These are phyloP conservation scores for Lasiommata megera DNA, from an alignment of 2,888 invertebrate species.

Conservation along the genomic window DNA sequence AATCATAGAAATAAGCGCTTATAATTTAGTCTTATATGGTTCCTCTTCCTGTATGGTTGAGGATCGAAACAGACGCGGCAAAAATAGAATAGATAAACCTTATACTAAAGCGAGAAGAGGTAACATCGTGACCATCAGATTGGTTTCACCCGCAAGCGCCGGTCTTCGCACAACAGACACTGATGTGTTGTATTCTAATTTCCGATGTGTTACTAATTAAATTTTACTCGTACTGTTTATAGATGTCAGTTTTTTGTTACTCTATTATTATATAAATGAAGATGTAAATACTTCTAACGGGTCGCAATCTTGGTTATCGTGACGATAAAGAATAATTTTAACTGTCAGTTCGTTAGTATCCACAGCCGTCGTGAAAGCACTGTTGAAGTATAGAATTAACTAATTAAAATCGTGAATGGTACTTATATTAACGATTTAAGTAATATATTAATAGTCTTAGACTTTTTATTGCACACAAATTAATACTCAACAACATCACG, in stretches of 20 bases:
- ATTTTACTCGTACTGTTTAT: background rate
- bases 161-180: background rate
- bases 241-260: background rate
- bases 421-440: too few relatives aligned
- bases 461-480: too few relatives aligned
- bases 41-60: too few relatives aligned
- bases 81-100: background rate
- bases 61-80: background rate
- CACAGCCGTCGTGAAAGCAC: too few relatives aligned
- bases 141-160: background rate
- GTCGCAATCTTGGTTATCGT: too few relatives aligned
- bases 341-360: background rate
- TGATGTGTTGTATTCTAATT: background rate
- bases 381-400: too few relatives aligned
- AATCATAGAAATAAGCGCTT: too few relatives aligned
- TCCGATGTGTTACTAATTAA: background rate
- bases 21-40: too few relatives aligned
- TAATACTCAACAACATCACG: too few relatives aligned
- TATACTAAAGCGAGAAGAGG: constrained; percentile 1
- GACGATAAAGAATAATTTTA: too few relatives aligned
- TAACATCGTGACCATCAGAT: constrained; percentile 4
- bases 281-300: background rate
- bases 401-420: too few relatives aligned
- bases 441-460: too few relatives aligned
- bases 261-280: background rate